phyloP scores from a whole-genome alignment of 2,113 vertebrate species.

The Grammomys surdaster region DNA sequence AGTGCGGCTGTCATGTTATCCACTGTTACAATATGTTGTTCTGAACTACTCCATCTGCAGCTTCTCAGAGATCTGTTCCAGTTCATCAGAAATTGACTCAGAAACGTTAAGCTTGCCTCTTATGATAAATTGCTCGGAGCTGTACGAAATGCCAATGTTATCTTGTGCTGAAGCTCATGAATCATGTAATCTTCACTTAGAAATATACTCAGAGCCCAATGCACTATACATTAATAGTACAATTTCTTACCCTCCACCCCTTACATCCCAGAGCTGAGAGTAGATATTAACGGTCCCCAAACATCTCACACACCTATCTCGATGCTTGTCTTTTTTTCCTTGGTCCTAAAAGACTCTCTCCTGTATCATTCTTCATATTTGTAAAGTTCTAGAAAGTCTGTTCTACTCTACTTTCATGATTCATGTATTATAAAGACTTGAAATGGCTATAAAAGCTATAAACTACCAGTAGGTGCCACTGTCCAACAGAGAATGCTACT shows the following conservation, averaged over 20 bases:
- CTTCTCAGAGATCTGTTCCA: neutral
- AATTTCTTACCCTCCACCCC: neutral
- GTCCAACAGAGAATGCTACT: neutral
- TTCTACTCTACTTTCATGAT: neutral
- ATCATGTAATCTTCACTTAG: neutral
- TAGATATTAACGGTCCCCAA: neutral
- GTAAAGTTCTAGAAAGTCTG: neutral
- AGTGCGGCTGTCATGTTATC: neutral
- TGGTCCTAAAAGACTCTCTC: neutral
- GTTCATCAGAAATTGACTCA: slow-evolving; percentile 26
- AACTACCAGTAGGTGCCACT: slow-evolving; percentile 44
- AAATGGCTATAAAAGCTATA: slow-evolving; percentile 36
- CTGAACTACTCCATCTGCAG: neutral
- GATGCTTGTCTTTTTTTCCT: neutral
- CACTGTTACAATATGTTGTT: neutral
- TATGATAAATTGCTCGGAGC: neutral
- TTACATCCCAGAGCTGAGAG: neutral
- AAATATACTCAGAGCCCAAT: neutral
- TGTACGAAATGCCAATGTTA: neutral
- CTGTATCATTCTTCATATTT: neutral
- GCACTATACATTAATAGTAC: neutral
- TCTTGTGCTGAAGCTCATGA: neutral
- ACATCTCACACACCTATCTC: neutral
- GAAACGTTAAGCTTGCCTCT: slow-evolving; percentile 39
- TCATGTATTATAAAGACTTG: slow-evolving; percentile 3